Base-by-base conservation (phyloP, 2,888 invertebrate species). In the Salticus scenicus region DNA sequence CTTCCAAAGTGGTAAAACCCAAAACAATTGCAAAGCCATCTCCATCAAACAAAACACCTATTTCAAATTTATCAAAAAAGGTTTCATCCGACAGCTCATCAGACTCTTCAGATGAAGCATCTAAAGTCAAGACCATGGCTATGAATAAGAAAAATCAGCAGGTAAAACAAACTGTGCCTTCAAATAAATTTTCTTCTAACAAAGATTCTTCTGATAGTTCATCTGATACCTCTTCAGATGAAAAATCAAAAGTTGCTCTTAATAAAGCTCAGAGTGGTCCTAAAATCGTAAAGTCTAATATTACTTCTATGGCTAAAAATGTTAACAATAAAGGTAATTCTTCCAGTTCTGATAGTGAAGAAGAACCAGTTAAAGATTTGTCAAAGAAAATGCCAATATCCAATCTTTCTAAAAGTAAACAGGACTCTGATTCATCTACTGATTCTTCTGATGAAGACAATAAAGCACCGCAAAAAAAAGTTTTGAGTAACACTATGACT, bases 391-490 rank as follows among this genome's bases (percentile, higher is more conserved):
- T 47, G 47, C 47, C 10, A 47, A 47, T 2, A 2, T 47, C 10
- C 17, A 17, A 14, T 17, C 42, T 17, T 47, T 17, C 57, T 14
- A 57, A 78, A 27, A 24, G 20, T 20, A 70, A 41, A 41, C 10
- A 17, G 28, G 70, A 70, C 20, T 69, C 76, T 33, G 67, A 69
- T 47, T 47, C 42, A 17, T 47, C 42, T 12, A 2, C 10, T 1
- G 37, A 37, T 47, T 77, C 77, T 12, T 78, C 77, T 37, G 77
- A 78, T 20, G 69, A 69, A 4, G 77, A 77, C 20, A 10, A 12
- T 1, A 17, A 67, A 28, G 24, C 24, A 27, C 57, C 63, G 72
- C 71, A 71, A 31, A 71, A 30, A 17, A 12, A 33, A 0, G 30
- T 24, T 17, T 17, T 14, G 17, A 7, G n/a, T 31, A 73, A 30